Conservation (phyloP, 2,797 vertebrate species). For the Neopelma chrysocephalum region DNA sequence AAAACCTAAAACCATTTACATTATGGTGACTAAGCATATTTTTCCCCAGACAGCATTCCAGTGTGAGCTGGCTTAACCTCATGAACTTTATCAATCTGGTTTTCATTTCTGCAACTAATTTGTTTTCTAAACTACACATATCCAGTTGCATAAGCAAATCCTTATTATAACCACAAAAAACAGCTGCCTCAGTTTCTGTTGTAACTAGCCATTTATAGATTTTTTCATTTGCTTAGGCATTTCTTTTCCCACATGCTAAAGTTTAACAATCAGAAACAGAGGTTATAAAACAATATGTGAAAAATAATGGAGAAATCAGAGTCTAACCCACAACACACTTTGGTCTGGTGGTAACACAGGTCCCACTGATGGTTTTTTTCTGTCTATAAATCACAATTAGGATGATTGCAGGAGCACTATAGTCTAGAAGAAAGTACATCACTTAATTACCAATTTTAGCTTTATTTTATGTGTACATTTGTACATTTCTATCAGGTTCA, state of each 20-base stretch:
- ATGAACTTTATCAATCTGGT: neutral
- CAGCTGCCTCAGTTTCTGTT: neutral
- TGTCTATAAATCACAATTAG: neutral
- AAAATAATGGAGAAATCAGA: neutral
- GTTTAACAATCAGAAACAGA: neutral
- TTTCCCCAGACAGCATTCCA: neutral
- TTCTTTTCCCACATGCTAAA: neutral
- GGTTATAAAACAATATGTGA: neutral
- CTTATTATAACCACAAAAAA: neutral
- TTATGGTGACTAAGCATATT: neutral
- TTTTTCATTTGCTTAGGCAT: neutral
- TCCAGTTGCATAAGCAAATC: neutral
- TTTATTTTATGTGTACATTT: constrained; percentile 34
- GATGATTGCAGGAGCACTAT: neutral
- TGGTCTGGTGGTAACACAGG: neutral
- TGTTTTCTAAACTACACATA: neutral
- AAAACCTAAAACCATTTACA: neutral
- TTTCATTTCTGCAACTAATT: neutral
- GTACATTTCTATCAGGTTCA: neutral
- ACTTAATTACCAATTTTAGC: neutral
- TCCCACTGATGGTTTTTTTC: neutral
- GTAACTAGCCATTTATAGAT: neutral
- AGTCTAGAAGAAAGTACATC: neutral
- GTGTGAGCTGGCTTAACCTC: neutral
- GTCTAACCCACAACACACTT: neutral